Evolutionary conservation across 2,113 vertebrate genomes (phyloP).

Genomic region (Oryzias curvinotus): DNA sequence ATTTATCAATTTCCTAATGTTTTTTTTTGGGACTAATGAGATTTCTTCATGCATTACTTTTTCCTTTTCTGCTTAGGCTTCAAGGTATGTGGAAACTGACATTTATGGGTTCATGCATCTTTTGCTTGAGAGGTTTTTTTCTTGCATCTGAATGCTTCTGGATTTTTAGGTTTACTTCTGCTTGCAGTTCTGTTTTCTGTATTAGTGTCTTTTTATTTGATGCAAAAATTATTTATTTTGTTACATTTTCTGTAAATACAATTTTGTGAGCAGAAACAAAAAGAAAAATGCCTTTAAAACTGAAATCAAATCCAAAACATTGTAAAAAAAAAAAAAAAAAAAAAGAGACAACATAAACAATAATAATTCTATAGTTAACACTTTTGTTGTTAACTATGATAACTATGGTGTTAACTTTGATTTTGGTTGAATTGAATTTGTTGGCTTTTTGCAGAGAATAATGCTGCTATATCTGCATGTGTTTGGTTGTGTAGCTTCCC

Average conservation of each 20-base stretch:
- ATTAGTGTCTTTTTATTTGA: neutral
- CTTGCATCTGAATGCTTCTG: slow-evolving; percentile 10
- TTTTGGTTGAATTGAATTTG: neutral
- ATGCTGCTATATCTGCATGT: slow-evolving; percentile 54
- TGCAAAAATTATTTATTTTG: too few relatives aligned
- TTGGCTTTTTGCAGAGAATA: neutral
- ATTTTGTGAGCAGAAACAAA: too few relatives aligned
- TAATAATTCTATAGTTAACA: neutral
- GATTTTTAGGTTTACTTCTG: neutral
- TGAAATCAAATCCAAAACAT: too few relatives aligned
- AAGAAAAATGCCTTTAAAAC: too few relatives aligned
- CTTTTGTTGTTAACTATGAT: too few relatives aligned
- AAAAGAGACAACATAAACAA: neutral
- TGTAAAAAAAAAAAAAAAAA: too few relatives aligned
- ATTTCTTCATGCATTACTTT: neutral
- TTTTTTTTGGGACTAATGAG: neutral
- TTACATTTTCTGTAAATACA: too few relatives aligned
- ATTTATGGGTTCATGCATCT: neutral
- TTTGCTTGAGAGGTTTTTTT: slow-evolving; percentile 4
- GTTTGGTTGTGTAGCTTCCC: slow-evolving; percentile 81
- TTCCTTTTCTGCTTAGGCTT: slow-evolving; percentile 80
- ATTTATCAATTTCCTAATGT: neutral
- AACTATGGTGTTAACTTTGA: too few relatives aligned
- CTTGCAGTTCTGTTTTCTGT: neutral
- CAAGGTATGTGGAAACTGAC: slow-evolving; percentile 81